Evolutionary conservation across 2,888 invertebrate genomes (phyloP).

Genomic region (Lithophane socia): DNA sequence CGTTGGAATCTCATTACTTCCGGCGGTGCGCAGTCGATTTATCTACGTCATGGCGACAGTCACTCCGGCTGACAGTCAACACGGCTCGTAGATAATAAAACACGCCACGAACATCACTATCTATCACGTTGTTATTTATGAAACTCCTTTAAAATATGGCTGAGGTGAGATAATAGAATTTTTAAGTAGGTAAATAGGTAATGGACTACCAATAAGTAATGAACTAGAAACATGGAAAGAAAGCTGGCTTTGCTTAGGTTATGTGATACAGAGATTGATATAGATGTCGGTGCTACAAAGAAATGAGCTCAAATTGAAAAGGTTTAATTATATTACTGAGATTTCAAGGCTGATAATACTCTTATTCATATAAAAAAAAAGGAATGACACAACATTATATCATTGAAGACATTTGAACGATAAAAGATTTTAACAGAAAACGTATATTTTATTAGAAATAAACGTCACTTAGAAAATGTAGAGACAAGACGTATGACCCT

Average conservation of each 20-base stretch:
- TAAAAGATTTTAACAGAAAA: conserved; percentile 18
- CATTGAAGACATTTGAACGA: conserved; percentile 10
- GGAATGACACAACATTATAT: not conserved
- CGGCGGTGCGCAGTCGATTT: conserved; percentile 72
- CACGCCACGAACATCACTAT: conserved; percentile 73
- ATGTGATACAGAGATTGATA: not conserved
- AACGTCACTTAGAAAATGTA: conserved; percentile 49
- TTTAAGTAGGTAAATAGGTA: conserved; percentile 1
- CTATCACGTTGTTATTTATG: conserved; percentile 69
- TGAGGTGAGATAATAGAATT: conserved; percentile 57
- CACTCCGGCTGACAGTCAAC: conserved; percentile 71
- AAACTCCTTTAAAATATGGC: conserved; percentile 63
- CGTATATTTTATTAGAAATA: conserved; percentile 53
- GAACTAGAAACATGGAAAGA: not conserved
- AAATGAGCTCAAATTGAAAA: not conserved
- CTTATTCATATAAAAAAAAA: not conserved
- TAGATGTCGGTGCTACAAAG: not conserved
- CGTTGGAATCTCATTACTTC: conserved; percentile 71
- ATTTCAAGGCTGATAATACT: not conserved
- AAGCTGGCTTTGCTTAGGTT: not conserved
- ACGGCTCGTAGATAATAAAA: conserved; percentile 77
- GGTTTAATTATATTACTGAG: not conserved
- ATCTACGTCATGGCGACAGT: conserved; percentile 76
- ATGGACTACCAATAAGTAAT: conserved; percentile 12
- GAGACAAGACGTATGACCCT: conserved; percentile 52